phyloP scores from a whole-genome alignment of 2,113 vertebrate species.

The Phainopepla nitens region DNA sequence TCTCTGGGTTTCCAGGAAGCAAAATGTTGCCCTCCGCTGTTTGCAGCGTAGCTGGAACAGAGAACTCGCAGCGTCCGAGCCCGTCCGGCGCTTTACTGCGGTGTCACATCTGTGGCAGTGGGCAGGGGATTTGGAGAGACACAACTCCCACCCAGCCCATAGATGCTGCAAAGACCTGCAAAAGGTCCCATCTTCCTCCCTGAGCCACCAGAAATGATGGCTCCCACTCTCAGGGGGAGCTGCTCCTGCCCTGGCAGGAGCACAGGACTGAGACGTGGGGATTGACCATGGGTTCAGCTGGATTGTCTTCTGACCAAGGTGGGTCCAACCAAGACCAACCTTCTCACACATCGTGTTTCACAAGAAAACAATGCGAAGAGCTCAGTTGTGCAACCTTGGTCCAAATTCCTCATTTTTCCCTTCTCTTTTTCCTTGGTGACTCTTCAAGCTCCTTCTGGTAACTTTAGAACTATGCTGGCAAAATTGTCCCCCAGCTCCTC shows the following conservation, averaged over 20 bases:
- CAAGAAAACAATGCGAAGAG: neutral
- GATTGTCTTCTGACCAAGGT: neutral
- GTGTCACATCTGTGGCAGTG: neutral
- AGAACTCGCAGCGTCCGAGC: neutral
- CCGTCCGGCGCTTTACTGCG: accelerated
- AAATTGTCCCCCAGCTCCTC: neutral
- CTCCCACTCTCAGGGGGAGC: neutral
- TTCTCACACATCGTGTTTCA: accelerated
- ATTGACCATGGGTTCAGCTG: neutral
- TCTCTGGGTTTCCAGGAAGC: conserved; percentile 57
- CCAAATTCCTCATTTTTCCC: neutral
- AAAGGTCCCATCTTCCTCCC: accelerated
- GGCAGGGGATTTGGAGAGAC: neutral
- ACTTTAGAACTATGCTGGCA: neutral
- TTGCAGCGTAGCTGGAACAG: neutral
- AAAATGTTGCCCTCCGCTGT: conserved; percentile 64
- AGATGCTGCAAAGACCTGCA: neutral
- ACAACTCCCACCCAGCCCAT: neutral
- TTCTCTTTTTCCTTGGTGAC: neutral
- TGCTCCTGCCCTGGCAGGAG: neutral
- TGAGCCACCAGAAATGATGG: accelerated
- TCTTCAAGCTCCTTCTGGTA: neutral
- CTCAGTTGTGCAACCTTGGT: neutral
- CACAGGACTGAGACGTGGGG: accelerated
- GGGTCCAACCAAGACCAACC: neutral